Conservation (phyloP, 2,888 invertebrate genomes). For the Ernsta delagoae region DNA sequence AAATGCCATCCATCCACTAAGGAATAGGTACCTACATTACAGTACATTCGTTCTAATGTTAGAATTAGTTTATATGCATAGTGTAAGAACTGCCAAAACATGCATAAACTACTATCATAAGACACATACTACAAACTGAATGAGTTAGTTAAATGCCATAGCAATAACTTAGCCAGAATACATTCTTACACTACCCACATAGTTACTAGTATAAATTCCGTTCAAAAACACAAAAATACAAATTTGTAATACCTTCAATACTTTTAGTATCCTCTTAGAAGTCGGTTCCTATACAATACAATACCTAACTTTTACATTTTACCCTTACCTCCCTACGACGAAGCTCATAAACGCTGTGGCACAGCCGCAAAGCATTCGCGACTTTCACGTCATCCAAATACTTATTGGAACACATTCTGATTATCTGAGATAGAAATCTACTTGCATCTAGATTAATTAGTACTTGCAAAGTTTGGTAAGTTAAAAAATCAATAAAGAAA, state of each 20-base stretch:
- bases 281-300: constrained; percentile 72
- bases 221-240: constrained; percentile 66
- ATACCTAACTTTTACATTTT: constrained; percentile 69
- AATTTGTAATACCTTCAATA: constrained; percentile 83
- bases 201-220: constrained; percentile 28
- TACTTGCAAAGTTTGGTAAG: constrained; percentile 11
- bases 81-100: constrained; percentile 43
- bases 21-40: not conserved
- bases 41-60: not conserved
- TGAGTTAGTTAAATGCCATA: constrained; percentile 27
- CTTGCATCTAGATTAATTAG: constrained; percentile 30
- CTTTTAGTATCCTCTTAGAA: constrained; percentile 78
- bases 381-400: constrained; percentile 57
- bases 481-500: constrained; percentile 5
- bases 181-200: constrained; percentile 49
- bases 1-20: not conserved
- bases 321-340: constrained; percentile 80
- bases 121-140: constrained; percentile 38
- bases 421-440: constrained; percentile 72
- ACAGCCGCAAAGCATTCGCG: constrained; percentile 66
- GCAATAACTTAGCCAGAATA: constrained; percentile 32
- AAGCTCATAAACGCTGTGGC: constrained; percentile 78
- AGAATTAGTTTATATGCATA: constrained; percentile 42
- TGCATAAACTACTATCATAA: constrained; percentile 42
- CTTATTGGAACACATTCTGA: constrained; percentile 67